Percentiles rank a stretch among this genome's conserved stretches.
Evolutionary conservation across 2,797 vertebrate species (phyloP).

Genomic region (Trichosurus vulpecula): DNA sequence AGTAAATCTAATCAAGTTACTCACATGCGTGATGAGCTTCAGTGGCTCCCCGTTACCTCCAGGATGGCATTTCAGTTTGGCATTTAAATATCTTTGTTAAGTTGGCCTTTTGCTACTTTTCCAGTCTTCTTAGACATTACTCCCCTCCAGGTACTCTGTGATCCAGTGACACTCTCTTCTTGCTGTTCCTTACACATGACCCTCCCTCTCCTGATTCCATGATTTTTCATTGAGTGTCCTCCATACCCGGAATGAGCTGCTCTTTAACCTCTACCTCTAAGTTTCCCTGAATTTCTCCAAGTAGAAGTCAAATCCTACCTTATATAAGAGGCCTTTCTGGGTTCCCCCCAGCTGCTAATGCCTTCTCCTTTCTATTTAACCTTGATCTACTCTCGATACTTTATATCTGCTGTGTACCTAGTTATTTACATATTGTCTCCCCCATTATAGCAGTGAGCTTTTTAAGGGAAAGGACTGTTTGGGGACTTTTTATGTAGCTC

Average conservation of each 20-base stretch:
- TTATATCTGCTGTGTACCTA: neutral
- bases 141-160: neutral
- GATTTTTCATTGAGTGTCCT: neutral
- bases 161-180: neutral
- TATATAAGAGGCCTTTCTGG: neutral
- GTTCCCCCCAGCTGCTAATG: neutral
- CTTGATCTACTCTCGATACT: neutral
- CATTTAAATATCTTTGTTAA: neutral
- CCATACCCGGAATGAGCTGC: neutral
- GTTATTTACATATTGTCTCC: neutral
- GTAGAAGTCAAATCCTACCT: neutral
- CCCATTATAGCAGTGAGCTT: neutral
- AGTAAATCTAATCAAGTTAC: neutral
- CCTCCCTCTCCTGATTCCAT: neutral
- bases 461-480: neutral
- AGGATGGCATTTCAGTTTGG: neutral
- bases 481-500: neutral
- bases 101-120: neutral
- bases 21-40: neutral
- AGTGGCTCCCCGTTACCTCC: neutral
- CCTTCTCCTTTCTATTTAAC: neutral
- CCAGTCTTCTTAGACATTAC: neutral
- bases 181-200: neutral
- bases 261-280: neutral
- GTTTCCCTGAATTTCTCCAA: neutral